phyloP scores from a whole-genome alignment of 2,888 invertebrate genomes.

The Anagyrus pseudococci region DNA sequence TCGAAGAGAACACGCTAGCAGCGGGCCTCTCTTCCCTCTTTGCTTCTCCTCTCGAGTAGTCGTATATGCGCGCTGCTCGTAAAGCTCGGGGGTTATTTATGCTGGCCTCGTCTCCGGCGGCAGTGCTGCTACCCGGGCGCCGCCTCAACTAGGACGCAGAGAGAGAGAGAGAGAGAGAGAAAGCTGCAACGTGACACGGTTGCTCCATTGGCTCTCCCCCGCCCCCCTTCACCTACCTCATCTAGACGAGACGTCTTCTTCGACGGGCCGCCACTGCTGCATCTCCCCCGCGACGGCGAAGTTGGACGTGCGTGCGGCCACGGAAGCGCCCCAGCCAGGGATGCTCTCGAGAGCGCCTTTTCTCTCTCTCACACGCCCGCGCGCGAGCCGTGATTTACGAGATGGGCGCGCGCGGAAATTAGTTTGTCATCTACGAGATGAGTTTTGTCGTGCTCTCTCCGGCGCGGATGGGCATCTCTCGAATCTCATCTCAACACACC shows the following conservation, averaged over 20 bases:
- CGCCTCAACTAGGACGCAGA: conserved; percentile 51
- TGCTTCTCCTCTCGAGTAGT: not conserved
- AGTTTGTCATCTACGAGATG: too few species aligned
- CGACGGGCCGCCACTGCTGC: not conserved
- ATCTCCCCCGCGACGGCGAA: not conserved
- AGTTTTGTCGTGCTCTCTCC: too few species aligned
- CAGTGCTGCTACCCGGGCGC: conserved; percentile 23
- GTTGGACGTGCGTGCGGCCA: not conserved
- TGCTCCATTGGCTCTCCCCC: conserved; percentile 28
- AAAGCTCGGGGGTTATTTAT: conserved; percentile 60
- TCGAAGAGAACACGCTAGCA: conserved; percentile 1
- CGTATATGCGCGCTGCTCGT: conserved; percentile 47
- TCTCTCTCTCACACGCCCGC: too few species aligned
- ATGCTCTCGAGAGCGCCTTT: not conserved
- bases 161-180: conserved; percentile 38
- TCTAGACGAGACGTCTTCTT: not conserved
- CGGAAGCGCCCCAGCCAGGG: not conserved
- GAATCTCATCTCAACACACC: too few species aligned
- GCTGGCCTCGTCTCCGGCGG: conserved; percentile 55
- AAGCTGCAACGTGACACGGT: conserved; percentile 58
- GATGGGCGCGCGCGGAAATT: not conserved
- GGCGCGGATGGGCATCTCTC: too few species aligned
- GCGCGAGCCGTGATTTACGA: not conserved
- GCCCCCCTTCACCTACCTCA: not conserved
- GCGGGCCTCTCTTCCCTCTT: conserved; percentile 9